These are phyloP conservation scores for Pararge aegeria DNA, from an alignment of 1,140 invertebrate genomes.

Conservation along the genomic window DNA sequence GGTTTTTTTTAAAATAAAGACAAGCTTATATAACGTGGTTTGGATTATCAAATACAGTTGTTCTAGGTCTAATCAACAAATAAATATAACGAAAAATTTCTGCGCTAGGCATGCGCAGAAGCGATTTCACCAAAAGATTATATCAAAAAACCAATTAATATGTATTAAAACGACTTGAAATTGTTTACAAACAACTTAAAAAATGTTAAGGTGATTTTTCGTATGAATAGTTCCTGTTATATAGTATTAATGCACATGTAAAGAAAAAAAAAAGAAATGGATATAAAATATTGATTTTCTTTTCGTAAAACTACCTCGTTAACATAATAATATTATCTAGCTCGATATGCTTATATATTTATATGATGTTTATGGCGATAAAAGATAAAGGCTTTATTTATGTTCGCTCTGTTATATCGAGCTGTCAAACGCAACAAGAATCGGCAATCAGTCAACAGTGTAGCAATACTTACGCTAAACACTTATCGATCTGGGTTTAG, in stretches of 20 bases:
- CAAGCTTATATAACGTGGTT: neutral
- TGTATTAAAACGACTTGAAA: conserved; percentile 2
- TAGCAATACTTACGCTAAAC: conserved; percentile 54
- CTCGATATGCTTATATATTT: neutral
- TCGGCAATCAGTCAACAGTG: neutral
- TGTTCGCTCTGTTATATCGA: neutral
- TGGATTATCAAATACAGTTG: neutral
- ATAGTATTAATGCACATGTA: neutral
- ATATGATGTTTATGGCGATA: neutral
- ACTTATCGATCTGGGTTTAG: conserved; percentile 31
- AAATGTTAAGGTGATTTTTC: neutral
- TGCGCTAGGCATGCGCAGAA: conserved; percentile 26
- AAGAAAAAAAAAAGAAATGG: too few relatives aligned
- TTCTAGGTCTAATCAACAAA: conserved; percentile 21
- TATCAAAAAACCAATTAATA: conserved; percentile 8
- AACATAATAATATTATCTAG: neutral
- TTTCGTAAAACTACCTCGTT: neutral
- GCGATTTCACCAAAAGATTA: conserved; percentile 4
- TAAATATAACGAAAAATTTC: conserved; percentile 26
- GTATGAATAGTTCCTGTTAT: neutral
- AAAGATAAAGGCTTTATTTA: neutral
- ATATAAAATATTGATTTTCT: neutral
- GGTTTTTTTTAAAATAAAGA: too few relatives aligned
- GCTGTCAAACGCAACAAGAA: neutral
- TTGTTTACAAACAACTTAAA: neutral